Conservation (phyloP, 2,888 invertebrate genomes). For the Chymomyza caudatula region DNA sequence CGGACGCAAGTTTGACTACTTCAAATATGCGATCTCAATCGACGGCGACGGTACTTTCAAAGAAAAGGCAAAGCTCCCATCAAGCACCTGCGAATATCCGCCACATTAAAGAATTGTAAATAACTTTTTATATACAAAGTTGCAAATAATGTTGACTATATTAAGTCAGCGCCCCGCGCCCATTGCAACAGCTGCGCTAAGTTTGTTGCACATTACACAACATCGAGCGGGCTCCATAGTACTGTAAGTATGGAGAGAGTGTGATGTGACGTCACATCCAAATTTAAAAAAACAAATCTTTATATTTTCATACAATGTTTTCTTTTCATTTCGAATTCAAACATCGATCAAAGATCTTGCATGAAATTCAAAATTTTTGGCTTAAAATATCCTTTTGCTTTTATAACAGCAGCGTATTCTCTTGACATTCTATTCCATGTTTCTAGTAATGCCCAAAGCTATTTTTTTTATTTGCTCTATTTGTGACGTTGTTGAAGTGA, state of each 20-base stretch:
- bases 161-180: conserved; percentile 51
- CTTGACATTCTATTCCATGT: no score
- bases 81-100: conserved; percentile 14
- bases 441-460: no score
- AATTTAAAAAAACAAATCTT: no score
- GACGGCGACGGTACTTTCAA: conserved; percentile 23
- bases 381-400: no score
- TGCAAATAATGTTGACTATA: conserved; percentile 59
- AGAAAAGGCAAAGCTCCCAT: conserved; percentile 36
- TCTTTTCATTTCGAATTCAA: no score
- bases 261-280: no score
- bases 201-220: conserved; percentile 54
- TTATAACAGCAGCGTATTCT: no score
- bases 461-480: no score
- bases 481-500: no score
- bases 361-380: no score
- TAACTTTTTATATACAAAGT: conserved; percentile 35
- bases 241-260: conserved; percentile 68
- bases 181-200: conserved; percentile 37
- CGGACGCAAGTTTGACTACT: conserved; percentile 59
- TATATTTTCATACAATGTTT: no score
- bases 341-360: no score
- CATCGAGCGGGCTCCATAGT: conserved; percentile 68
- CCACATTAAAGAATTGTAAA: conserved; percentile 44
- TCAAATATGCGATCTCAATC: conserved; percentile 47